Conservation (phyloP, 2,888 invertebrate genomes). For the Heliothis peltigera region DNA sequence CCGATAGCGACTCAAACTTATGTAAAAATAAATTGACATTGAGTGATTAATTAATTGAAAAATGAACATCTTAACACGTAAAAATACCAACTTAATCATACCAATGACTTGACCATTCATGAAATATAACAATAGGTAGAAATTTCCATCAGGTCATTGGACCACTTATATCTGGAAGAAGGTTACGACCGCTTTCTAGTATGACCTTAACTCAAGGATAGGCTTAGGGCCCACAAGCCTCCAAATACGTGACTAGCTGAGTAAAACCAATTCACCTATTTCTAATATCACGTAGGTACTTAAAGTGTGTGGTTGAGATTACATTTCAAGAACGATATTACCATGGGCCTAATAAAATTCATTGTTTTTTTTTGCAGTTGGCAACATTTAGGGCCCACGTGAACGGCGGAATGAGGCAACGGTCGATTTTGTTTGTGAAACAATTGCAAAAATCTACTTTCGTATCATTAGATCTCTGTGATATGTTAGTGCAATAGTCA, state of each 20-base stretch:
- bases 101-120: conserved; percentile 22
- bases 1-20: no score
- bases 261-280: conserved; percentile 30
- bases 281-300: conserved; percentile 48
- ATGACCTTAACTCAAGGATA: conserved; percentile 54
- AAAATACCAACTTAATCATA: background rate
- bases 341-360: conserved; percentile 50
- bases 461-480: background rate
- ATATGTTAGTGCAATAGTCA: no score
- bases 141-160: conserved; percentile 42
- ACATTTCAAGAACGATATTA: conserved; percentile 32
- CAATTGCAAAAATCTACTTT: background rate
- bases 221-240: conserved; percentile 46
- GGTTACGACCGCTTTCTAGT: conserved; percentile 48
- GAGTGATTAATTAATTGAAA: no score
- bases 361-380: conserved; percentile 27
- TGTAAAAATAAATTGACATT: no score
- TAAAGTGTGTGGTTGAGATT: conserved; percentile 50
- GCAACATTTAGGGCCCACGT: conserved; percentile 15
- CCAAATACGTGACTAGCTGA: conserved; percentile 50
- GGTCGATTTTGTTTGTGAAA: background rate
- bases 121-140: conserved; percentile 14
- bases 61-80: no score
- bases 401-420: background rate
- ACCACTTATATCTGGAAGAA: conserved; percentile 31